Base-by-base conservation (phyloP, 1,140 invertebrate genomes). In the Drosophila nigromelanica region DNA sequence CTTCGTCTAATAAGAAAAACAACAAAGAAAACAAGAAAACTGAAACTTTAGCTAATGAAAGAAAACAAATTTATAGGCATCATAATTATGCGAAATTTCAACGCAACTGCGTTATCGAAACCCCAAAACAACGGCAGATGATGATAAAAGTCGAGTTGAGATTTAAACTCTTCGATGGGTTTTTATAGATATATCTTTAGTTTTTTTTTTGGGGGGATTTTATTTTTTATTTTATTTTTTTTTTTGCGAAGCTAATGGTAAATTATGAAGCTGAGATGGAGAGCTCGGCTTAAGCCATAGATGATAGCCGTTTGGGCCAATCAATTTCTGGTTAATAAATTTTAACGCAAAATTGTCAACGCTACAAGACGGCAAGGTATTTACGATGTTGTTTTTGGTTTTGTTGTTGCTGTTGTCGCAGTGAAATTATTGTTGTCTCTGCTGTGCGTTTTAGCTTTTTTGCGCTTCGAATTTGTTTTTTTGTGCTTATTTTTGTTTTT, bases 321-420 rank as follows among this genome's bases (percentile, higher is more conserved):
- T 89, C 85, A 85, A 85, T 85, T 89, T 89, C 80, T 85, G 85
- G 85, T 89, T 89, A 89, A 83, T 89, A 89, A 89, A 89, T 83
- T 89, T 76, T 60, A 73, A 69, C 71, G 69, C 77, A 85, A 89
- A 89, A 74, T 74, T 74, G 75, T 73, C 75, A 74, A 78, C 75
- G 52, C 81, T 64, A 73, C 58, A 77, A 76, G 75, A 86, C 69
- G 76, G 79, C 76, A 67, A 78, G 76, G 80, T 89, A 85, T 89
- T 89, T 89, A 89, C 78, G 80, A 75, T 69, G 67, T 66, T 72
- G 64, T 76, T 78, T 64, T 56, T 58, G 68, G 21, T 48, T 48
- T 62, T 69, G 66, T 60, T 45, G 33, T 50, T 51, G 59, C 42
- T 56, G 74, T 64, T 80, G 63, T 80, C 67, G 66, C 76, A 79